Evolutionary conservation across 2,888 invertebrate genomes (phyloP), one percentile per base, ranked within the genome.

Genomic region (Clusia tigrina): DNA sequence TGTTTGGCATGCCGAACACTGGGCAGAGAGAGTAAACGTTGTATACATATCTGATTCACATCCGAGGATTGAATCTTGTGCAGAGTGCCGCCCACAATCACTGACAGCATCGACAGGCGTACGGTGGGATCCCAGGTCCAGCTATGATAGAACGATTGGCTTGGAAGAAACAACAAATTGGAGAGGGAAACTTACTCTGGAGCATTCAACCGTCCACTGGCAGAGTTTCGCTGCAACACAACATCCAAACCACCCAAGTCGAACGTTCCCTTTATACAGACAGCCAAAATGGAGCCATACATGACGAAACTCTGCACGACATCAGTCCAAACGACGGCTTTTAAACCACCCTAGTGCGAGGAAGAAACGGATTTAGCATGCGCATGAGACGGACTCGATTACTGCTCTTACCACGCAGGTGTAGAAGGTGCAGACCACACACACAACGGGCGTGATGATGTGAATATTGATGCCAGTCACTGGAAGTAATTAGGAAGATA

Each of bases 1-100:
- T 75, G 83, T 88, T 88, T 89, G 10, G 92, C 93, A 32, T 89
- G 87, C 63, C 86, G 85, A 24, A 93, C 78, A 3, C 87, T 89
- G 0, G 93, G 91, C 48, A 94, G 84, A 0, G 93, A 88, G 56
- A 95, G 85, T 71, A 93, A 93, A 64, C 95, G 86, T 78, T 95
- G 95, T 10, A 95, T 88, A 88, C 94, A 93, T 18, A 90, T 89
- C 80, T 95, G 95, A 82, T 92, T 94, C 6, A 93, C 89, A 1
- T 90, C 88, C 63, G 91, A 89, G 9, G 90, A 87, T 79, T 93
- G 91, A 5, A 93, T 83, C 88, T 91, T 92, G 74, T 91, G 91
- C 58, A 92, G 81, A 22, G 89, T 86, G 0, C 92, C 93, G 12
- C 95, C 95, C 57, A 95, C 80, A 2, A 89, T 82, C 2, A 94